Evolutionary conservation across 2,797 vertebrate species (phyloP).

Genomic region (Acrocephalus scirpaceus): DNA sequence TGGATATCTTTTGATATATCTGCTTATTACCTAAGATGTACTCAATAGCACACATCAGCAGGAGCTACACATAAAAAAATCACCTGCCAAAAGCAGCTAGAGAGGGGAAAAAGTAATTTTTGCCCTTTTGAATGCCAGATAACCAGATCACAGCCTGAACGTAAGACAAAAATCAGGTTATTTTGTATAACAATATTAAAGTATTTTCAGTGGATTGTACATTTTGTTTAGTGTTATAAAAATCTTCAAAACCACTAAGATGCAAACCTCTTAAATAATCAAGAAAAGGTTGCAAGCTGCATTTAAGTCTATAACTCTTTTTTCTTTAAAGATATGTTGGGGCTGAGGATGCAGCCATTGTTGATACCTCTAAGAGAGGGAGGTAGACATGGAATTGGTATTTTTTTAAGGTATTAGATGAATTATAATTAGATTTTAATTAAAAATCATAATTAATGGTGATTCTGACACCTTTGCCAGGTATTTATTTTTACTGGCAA

Average conservation of each 20-base stretch:
- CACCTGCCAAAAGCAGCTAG: constrained; percentile 25
- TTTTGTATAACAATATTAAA: neutral
- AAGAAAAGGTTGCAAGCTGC: neutral
- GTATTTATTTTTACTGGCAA: constrained; percentile 28
- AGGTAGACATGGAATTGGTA: neutral
- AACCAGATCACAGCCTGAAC: neutral
- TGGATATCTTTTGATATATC: constrained; percentile 20
- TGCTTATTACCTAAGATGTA: constrained; percentile 38
- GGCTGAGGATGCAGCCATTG: neutral
- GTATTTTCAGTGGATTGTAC: neutral
- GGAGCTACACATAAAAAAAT: neutral
- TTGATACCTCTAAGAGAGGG: neutral
- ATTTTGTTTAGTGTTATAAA: neutral
- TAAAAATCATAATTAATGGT: constrained; percentile 34
- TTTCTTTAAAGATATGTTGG: neutral
- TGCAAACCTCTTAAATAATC: neutral
- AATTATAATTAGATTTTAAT: constrained; percentile 40
- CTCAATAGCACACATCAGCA: constrained; percentile 26
- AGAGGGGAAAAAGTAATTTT: neutral
- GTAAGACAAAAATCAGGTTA: neutral
- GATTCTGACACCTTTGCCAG: constrained; percentile 31
- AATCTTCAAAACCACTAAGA: neutral
- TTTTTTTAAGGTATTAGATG: neutral
- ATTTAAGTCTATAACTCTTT: neutral
- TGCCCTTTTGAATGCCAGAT: neutral